These are phyloP conservation scores for Hydropsyche betteni DNA, from an alignment of 2,888 invertebrate genomes.

Conservation along the genomic window DNA sequence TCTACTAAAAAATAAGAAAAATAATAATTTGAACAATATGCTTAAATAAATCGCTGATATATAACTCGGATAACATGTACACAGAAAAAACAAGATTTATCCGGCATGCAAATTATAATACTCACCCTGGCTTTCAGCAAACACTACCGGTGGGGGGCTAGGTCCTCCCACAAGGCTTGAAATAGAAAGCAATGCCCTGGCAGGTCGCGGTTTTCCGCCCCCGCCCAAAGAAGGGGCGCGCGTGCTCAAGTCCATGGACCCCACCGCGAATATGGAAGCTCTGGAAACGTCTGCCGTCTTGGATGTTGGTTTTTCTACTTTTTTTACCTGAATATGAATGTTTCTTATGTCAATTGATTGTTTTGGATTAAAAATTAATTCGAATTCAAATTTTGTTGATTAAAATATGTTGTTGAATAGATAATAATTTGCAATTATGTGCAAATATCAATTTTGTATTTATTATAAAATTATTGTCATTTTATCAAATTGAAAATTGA, in stretches of 20 bases:
- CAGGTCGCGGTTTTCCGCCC: conserved; percentile 47
- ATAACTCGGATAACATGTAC: too few relatives aligned
- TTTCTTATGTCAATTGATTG: neutral
- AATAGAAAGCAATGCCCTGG: conserved; percentile 50
- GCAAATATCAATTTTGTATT: too few relatives aligned
- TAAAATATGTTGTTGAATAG: too few relatives aligned
- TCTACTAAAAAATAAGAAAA: too few relatives aligned
- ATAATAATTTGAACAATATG: too few relatives aligned
- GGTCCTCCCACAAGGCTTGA: conserved; percentile 48
- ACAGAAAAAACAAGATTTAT: too few relatives aligned
- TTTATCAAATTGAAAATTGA: too few relatives aligned
- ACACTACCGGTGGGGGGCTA: conserved; percentile 7
- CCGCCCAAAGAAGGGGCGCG: conserved; percentile 52
- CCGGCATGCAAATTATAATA: neutral
- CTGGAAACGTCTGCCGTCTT: neutral
- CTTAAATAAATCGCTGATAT: too few relatives aligned
- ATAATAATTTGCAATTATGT: too few relatives aligned
- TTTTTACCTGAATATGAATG: neutral
- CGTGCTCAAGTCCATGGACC: conserved; percentile 55
- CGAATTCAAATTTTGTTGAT: too few relatives aligned
- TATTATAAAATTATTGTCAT: too few relatives aligned
- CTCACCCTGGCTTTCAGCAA: neutral
- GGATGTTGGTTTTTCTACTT: neutral
- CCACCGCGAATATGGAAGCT: neutral
- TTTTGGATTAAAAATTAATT: neutral